Evolutionary conservation across 1,140 invertebrate genomes (phyloP).

Genomic region (Ceratitis capitata): DNA sequence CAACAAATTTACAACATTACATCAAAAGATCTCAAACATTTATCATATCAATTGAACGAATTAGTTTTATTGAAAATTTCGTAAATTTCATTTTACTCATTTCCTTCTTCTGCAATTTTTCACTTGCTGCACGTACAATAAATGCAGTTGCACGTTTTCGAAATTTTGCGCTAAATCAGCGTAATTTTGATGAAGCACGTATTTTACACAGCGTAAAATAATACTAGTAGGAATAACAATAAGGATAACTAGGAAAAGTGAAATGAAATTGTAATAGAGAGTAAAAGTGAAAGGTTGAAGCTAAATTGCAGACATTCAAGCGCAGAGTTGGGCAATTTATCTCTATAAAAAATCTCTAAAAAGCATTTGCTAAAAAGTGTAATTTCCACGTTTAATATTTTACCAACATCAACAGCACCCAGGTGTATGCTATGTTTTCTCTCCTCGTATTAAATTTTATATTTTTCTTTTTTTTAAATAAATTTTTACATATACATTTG

Average conservation of each 20-base stretch:
- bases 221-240: background rate
- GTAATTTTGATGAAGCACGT: constrained; percentile 37
- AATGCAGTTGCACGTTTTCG: background rate
- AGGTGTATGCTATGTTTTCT: background rate
- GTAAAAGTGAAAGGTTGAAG: background rate
- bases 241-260: background rate
- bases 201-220: background rate
- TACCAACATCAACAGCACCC: too few relatives aligned
- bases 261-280: background rate
- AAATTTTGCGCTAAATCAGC: constrained; percentile 29
- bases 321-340: too few relatives aligned
- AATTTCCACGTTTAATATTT: too few relatives aligned
- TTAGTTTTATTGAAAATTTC: background rate
- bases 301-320: too few relatives aligned
- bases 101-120: background rate
- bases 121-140: background rate
- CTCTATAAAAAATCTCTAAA: too few relatives aligned
- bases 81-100: background rate
- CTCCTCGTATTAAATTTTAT: background rate
- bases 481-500: background rate
- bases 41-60: too few relatives aligned
- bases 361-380: too few relatives aligned
- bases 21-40: too few relatives aligned
- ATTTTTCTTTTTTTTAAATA: background rate
- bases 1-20: too few relatives aligned